Conservation (phyloP, 2,888 invertebrate genomes). For the Entomobrya multifasciata region DNA sequence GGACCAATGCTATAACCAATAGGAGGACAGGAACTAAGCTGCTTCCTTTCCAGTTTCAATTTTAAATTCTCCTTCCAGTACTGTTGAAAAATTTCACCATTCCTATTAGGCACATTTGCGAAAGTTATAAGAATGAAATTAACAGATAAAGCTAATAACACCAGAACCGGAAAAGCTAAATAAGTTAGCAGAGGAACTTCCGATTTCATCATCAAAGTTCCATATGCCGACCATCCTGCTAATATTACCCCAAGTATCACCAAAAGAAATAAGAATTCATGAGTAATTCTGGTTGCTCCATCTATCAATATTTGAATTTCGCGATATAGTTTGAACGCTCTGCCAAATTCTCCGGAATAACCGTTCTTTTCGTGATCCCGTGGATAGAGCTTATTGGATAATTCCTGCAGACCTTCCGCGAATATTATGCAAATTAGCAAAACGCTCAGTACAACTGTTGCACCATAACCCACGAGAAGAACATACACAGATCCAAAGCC, state of each 20-base stretch:
- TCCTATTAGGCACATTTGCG: not conserved
- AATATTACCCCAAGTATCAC: not conserved
- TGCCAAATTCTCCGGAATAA: not conserved
- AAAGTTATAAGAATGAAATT: not conserved
- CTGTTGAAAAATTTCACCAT: not conserved
- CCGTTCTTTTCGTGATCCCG: not conserved
- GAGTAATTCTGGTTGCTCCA: not conserved
- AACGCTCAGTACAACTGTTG: not conserved
- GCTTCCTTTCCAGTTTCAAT: not conserved
- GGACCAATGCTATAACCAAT: conserved; percentile 2
- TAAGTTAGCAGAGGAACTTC: not conserved
- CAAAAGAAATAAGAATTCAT: not conserved
- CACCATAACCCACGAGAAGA: not conserved
- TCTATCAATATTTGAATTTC: not conserved
- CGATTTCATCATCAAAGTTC: not conserved
- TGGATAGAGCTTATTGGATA: not conserved
- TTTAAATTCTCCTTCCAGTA: not conserved
- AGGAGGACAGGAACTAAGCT: not conserved
- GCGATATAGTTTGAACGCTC: not conserved
- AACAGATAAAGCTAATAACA: not conserved
- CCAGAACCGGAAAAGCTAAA: not conserved
- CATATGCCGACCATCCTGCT: not conserved
- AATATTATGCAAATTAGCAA: not conserved
- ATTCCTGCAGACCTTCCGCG: not conserved
- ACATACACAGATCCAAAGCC: not conserved